Conservation (phyloP, 2,888 invertebrate species). For the Brachycybe producta region DNA sequence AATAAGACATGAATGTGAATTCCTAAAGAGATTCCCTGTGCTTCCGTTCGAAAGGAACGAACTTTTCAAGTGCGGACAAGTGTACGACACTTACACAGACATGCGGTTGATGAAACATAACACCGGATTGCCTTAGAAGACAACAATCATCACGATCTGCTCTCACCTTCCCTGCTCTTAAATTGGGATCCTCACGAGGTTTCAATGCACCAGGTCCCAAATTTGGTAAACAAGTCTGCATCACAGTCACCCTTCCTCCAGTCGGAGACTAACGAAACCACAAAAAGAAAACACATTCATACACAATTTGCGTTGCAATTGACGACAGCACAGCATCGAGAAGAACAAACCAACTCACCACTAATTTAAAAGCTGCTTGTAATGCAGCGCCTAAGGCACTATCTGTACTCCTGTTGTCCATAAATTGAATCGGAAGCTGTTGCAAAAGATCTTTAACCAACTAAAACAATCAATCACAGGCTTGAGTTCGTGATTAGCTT, state of each 20-base stretch:
- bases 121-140: slow-evolving; percentile 6
- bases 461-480: slow-evolving; percentile 14
- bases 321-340: neutral
- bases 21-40: too few relatives aligned
- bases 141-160: slow-evolving; percentile 10
- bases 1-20: too few relatives aligned
- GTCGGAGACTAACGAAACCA: slow-evolving; percentile 48
- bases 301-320: neutral
- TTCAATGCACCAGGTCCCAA: slow-evolving; percentile 72
- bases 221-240: slow-evolving; percentile 68
- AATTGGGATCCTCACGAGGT: slow-evolving; percentile 75
- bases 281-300: neutral
- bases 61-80: too few relatives aligned
- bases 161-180: slow-evolving; percentile 50
- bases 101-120: slow-evolving; percentile 6
- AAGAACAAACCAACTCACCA: slow-evolving; percentile 49
- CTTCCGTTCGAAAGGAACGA: too few relatives aligned
- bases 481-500: too few relatives aligned
- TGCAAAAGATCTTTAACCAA: slow-evolving; percentile 57
- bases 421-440: slow-evolving; percentile 64
- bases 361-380: slow-evolving; percentile 79
- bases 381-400: slow-evolving; percentile 85
- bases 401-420: slow-evolving; percentile 46
- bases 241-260: slow-evolving; percentile 88
- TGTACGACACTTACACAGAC: slow-evolving; percentile 18